Evolutionary conservation across 2,888 invertebrate species (phyloP), one percentile per base, ranked within the genome.

Genomic region (Cataglyphis albicans): DNA sequence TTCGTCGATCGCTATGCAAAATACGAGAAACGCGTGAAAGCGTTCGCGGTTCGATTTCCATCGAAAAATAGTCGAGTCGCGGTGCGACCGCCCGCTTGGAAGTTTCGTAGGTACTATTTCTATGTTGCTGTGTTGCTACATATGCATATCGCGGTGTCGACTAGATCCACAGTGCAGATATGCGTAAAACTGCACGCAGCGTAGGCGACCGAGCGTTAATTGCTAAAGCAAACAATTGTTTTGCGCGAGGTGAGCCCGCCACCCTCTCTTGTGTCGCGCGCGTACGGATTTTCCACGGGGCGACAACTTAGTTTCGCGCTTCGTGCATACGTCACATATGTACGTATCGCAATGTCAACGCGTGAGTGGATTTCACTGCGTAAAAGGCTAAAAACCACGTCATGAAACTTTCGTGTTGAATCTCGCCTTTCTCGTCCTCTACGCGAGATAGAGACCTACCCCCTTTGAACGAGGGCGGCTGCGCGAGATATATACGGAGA

Each of bases 301-400:
- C 76, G 82, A 76, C 78, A 82, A 82, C 82, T 82, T 82, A 82
- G 82, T 82, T 82, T 82, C 65, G 78, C 82, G 81, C 76, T 57
- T 76, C 44, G 76, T 57, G 75, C 75, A 55, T 75, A 57, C 25
- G 81, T 81, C 75, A 73, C 44, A 48, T 38, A 55, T 55, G 12
- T 18, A 7, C 41, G 29, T 12, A 76, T 25, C n/a, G 67, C 35
- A 18, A 41, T 35, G 38, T 41, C 41, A 59, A 57, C 48, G 65
- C 63, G 74, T 29, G 61, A 61, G 61, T n/a, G 38, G 38, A 52
- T 78, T 57, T 61, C 48, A 48, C 74, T 48, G 68, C n/a, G 76
- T 76, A 82, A 82, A 82, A 67, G 82, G 44, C 61, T 68, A 82
- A 82, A 76, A 82, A 61, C 61, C 65, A 59, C 57, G 38, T 76